Conservation (phyloP, 1,140 invertebrate species). For the Drosophila neocordata region DNA sequence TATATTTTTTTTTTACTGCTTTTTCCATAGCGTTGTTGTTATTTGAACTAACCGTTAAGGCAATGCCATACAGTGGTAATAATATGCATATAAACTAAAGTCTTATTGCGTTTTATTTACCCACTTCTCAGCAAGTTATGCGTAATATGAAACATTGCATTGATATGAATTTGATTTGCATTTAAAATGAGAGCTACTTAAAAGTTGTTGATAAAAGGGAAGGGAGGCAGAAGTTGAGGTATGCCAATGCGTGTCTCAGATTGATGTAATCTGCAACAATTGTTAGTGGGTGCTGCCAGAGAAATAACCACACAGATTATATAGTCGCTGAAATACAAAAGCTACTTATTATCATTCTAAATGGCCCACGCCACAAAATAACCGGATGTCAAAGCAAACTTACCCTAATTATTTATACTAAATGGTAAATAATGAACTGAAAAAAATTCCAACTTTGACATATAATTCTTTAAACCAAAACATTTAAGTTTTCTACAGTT, state of each 20-base stretch:
- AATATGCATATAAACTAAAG: constrained; percentile 7
- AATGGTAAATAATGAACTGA: neutral
- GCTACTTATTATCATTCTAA: constrained; percentile 3
- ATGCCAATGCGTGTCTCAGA: constrained; percentile 56
- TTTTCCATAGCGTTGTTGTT: neutral
- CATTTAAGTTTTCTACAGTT: neutral
- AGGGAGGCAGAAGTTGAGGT: neutral
- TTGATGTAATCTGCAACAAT: constrained; percentile 56
- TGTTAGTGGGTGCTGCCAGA: constrained; percentile 45
- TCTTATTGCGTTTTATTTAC: constrained; percentile 49
- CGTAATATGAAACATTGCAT: constrained; percentile 53
- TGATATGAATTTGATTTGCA: constrained; percentile 59
- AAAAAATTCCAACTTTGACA: neutral
- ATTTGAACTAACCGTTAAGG: neutral
- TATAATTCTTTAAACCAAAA: neutral
- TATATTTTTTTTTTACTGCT: neutral
- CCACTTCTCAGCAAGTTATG: constrained; percentile 64
- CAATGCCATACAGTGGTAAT: neutral
- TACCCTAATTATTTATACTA: neutral
- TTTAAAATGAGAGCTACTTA: constrained; percentile 25
- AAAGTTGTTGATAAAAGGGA: neutral
- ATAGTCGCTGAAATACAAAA: neutral
- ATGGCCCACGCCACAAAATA: neutral
- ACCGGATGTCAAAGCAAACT: neutral
- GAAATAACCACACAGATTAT: constrained; percentile 5